Conservation (phyloP, 2,797 vertebrate genomes). For the Passerculus sandwichensis region DNA sequence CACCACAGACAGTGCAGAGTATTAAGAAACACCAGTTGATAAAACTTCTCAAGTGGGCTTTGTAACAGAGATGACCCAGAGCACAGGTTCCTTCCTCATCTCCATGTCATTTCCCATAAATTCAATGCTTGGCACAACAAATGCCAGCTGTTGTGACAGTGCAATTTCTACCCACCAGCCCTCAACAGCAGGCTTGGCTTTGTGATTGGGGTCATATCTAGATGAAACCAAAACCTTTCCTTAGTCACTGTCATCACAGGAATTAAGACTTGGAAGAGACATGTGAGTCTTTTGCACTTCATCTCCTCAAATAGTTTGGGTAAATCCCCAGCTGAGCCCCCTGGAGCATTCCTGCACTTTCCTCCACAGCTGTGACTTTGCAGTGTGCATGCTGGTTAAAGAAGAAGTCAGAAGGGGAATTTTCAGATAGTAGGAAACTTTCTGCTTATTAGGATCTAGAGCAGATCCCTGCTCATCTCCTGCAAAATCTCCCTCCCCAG, state of each 20-base stretch:
- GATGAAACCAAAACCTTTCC: not conserved
- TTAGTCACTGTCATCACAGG: slow-evolving; percentile 1
- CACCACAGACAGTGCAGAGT: not conserved
- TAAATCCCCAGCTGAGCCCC: not conserved
- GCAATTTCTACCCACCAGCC: not conserved
- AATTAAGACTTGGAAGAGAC: not conserved
- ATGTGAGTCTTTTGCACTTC: not conserved
- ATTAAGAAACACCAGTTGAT: not conserved
- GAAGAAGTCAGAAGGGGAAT: not conserved
- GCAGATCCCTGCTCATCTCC: not conserved
- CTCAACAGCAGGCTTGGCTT: not conserved
- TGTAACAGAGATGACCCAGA: not conserved
- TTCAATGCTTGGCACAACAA: not conserved
- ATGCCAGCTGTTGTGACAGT: not conserved
- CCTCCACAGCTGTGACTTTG: not conserved
- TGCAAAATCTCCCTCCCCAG: fast-evolving
- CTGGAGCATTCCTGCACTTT: not conserved
- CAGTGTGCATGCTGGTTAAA: fast-evolving
- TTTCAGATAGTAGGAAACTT: not conserved
- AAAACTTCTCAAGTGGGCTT: not conserved
- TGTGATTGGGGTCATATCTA: not conserved
- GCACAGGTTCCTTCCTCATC: not conserved
- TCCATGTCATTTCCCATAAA: not conserved
- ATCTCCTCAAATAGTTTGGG: not conserved
- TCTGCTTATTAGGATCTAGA: not conserved